Base-by-base conservation (phyloP, 2,797 vertebrate species). In the Otolemur crassicaudatus region DNA sequence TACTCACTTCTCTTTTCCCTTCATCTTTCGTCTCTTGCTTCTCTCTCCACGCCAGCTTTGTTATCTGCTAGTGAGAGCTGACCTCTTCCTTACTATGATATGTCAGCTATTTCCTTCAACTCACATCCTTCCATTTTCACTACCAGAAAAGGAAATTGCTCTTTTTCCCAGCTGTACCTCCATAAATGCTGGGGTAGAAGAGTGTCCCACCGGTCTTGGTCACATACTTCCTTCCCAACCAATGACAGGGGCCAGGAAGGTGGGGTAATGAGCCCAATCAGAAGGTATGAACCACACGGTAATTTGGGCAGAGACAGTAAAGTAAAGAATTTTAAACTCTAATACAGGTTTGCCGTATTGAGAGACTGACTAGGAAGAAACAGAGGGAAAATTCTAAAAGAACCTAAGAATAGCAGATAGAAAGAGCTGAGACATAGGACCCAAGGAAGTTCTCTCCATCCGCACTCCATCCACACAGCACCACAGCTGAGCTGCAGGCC, bases 241-340 rank as follows among this genome's bases (percentile, higher is more conserved):
- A 92, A 37, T 86, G n/a, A 72, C 75, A 82, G 53, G 56, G 29
- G 27, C 56, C 22, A 25, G 75, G 14, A 49, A 70, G 3, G 25
- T 40, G 9, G 34, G 2, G 22, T 23, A 29, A 3, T 43, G 23
- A 69, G 17, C 84, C 12, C 58, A 87, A 3, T 91, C 16, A 37
- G 65, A 27, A 87, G 8, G 82, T n/a, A 73, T 22, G 49, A 92
- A 46, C 8, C 8, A 22, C 29, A 84, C 27, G 56, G 7, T 43
- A 56, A 70, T 93, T 80, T 88, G 56, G 90, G 25, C 34, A 88
- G 53, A 65, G 65, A 70, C 3, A 70, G 27, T 83, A 58, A 91
- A 27, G 23, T 37, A 63, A 95, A 81, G 40, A 87, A 69, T 73
- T 67, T 49, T 61, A 46, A 89, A 58, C 22, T 70, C 11, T 53